Evolutionary conservation across 2,797 vertebrate genomes (phyloP).

Genomic region (Alfaro cultratus): DNA sequence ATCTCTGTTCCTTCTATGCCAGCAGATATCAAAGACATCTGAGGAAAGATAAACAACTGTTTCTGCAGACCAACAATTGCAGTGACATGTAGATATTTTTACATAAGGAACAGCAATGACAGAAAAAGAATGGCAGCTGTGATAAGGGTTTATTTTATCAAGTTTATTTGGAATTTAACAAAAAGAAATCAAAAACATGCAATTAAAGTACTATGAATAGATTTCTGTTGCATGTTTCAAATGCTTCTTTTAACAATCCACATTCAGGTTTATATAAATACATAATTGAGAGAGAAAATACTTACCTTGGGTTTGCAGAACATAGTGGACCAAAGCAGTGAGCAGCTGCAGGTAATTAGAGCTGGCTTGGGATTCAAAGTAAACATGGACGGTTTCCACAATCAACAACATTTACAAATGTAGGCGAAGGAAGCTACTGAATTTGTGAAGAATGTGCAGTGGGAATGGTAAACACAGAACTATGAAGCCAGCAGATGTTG

Average conservation of each 20-base stretch:
- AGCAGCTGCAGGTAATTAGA: constrained; percentile 97
- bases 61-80: constrained; percentile 61
- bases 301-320: constrained; percentile 85
- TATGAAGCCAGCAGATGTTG: constrained; percentile 90
- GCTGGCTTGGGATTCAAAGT: constrained; percentile 91
- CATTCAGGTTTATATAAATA: constrained; percentile 83
- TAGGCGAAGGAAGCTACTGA: constrained; percentile 98
- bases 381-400: constrained; percentile 98
- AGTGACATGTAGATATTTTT: constrained; percentile 53
- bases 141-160: constrained; percentile 45
- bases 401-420: constrained; percentile 98
- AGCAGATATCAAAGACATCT: constrained; percentile 48
- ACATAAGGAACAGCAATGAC: constrained; percentile 38
- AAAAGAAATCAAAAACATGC: constrained; percentile 76
- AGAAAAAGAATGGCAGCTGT: constrained; percentile 1
- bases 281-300: constrained; percentile 90
- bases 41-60: constrained; percentile 69
- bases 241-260: constrained; percentile 83
- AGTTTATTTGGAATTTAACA: constrained; percentile 54
- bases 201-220: constrained; percentile 80
- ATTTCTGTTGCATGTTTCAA: constrained; percentile 78
- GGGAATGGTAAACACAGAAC: constrained; percentile 88
- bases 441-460: constrained; percentile 96
- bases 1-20: constrained; percentile 42
- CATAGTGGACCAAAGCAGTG: constrained; percentile 85